phyloP scores from a whole-genome alignment of 2,888 invertebrate species.

The Taphrorychus bicolor region DNA sequence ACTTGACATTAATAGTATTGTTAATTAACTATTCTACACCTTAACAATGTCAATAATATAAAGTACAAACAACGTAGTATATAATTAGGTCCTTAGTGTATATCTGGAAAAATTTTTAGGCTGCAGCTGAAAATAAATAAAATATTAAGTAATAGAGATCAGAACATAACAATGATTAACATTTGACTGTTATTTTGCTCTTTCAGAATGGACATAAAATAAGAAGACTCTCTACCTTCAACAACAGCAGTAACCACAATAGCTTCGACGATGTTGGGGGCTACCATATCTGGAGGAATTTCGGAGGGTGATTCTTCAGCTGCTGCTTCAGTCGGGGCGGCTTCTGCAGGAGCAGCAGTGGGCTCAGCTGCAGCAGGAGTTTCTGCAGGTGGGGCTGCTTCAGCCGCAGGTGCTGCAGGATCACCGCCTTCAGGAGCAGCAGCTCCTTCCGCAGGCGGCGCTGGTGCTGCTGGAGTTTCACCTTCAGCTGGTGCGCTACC shows the following conservation, averaged over 20 bases:
- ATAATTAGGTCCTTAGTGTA: neutral
- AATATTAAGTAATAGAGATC: neutral
- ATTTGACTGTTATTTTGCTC: neutral
- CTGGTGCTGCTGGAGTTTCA: conserved; percentile 48
- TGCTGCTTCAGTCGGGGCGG: conserved; percentile 40
- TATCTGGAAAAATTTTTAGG: conserved; percentile 16
- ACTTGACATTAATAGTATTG: too few relatives aligned
- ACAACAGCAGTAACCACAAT: neutral
- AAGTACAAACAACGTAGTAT: neutral
- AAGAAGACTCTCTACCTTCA: too few relatives aligned
- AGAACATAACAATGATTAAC: neutral
- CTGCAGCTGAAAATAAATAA: conserved; percentile 17
- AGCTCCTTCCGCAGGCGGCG: conserved; percentile 46
- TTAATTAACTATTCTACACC: too few relatives aligned
- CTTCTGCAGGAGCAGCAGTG: conserved; percentile 42
- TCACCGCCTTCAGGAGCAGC: conserved; percentile 50
- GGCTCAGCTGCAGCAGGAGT: conserved; percentile 46
- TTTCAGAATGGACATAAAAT: too few relatives aligned
- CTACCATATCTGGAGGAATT: conserved; percentile 24
- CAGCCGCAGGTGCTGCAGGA: conserved; percentile 50
- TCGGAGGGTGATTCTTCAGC: neutral
- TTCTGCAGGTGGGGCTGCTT: conserved; percentile 46
- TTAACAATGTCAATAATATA: too few relatives aligned
- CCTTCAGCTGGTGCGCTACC: conserved; percentile 23
- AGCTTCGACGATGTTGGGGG: conserved; percentile 44